Base-by-base conservation (phyloP, 2,888 invertebrate genomes). In the Megamerina dolium region DNA sequence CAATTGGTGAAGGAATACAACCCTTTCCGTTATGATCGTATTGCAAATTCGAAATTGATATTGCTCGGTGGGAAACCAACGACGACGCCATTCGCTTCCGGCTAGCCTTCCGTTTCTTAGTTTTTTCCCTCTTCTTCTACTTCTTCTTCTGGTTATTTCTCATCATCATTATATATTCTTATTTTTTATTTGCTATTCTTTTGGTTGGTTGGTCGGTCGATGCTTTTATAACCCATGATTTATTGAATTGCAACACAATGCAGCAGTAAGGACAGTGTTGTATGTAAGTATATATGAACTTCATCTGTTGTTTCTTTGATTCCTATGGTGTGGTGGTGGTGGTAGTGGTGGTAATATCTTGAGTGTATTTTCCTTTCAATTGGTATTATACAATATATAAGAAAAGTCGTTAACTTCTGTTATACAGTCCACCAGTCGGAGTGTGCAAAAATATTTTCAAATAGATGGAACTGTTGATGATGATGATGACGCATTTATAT, bases 221-320 rank as follows among this genome's bases (percentile, higher is more conserved):
- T 14, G 14, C 47, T 43, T 53, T 53, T 54, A 47, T 50, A 61
- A 38, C 46, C n/a, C 55, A 60, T 66, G 67, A 65, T 65, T 65
- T 65, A 65, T 65, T 60, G 67, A 65, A 62, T 63, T 63, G 60
- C 64, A 63, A 59, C 58, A 59, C 60, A 65, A 64, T 66, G n/a
- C n/a, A n/a, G n/a, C n/a, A n/a, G n/a, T n/a, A n/a, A n/a, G n/a
- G n/a, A n/a, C n/a, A n/a, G n/a, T n/a, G n/a, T n/a, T n/a, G n/a
- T n/a, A n/a, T n/a, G n/a, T n/a, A n/a, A n/a, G n/a, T n/a, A n/a
- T n/a, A n/a, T n/a, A n/a, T n/a, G n/a, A n/a, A n/a, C n/a, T n/a
- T n/a, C n/a, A n/a, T n/a, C n/a, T n/a, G n/a, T n/a, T n/a, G n/a
- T n/a, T n/a, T n/a, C n/a, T n/a, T n/a, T n/a, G n/a, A n/a, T n/a